Conservation (phyloP, 2,113 vertebrate genomes). For the Melanocharis versteri region DNA sequence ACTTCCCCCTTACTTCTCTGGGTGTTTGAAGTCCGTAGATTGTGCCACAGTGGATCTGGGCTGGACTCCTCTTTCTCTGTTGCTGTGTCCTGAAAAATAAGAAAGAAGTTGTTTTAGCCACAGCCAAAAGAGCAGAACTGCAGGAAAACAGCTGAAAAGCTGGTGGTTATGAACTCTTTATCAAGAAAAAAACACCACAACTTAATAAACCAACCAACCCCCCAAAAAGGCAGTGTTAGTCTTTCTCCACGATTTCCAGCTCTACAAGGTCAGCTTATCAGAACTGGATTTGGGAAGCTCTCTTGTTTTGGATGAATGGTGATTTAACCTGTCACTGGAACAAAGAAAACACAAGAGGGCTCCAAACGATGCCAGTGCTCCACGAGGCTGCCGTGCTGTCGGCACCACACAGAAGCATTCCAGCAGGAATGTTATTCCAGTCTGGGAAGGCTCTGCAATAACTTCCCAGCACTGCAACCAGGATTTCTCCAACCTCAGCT, state of each 20-base stretch:
- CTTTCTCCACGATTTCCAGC: not conserved
- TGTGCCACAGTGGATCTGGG: constrained; percentile 31
- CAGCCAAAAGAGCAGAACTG: not conserved
- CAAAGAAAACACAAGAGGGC: constrained; percentile 17
- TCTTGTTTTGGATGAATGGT: not conserved
- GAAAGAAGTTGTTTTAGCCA: not conserved
- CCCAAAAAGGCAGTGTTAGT: not conserved
- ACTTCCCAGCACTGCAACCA: accelerated
- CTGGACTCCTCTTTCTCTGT: not conserved
- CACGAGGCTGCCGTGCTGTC: accelerated
- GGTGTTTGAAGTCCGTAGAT: not conserved
- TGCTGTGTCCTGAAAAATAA: constrained; percentile 6
- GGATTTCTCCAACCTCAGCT: not conserved
- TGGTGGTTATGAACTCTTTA: not conserved
- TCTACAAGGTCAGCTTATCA: not conserved
- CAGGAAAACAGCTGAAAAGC: not conserved
- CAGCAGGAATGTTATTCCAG: not conserved
- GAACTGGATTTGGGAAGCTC: not conserved
- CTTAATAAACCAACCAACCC: not conserved
- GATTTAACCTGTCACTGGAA: not conserved
- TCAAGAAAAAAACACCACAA: not conserved
- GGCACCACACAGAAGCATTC: accelerated
- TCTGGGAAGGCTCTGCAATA: not conserved
- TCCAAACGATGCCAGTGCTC: not conserved
- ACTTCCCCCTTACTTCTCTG: constrained; percentile 34